Conservation (phyloP, 2,797 vertebrate species). For the Varecia variegata region DNA sequence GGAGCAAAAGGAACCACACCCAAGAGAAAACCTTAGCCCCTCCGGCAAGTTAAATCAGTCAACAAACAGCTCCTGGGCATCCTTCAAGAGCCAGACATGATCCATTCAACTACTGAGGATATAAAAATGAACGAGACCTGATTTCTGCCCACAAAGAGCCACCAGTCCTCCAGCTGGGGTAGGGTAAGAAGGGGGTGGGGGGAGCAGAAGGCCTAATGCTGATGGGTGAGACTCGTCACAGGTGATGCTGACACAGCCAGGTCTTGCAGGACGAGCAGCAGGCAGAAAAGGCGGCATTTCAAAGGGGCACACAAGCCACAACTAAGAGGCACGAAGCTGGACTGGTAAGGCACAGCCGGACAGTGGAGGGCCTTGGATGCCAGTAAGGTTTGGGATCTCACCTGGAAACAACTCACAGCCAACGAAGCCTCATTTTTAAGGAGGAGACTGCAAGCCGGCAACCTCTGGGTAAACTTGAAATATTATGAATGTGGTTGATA, state of each 20-base stretch:
- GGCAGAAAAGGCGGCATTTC: neutral
- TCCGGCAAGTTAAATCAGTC: rapidly evolving
- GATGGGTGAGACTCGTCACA: neutral
- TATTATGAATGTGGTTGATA: rapidly evolving
- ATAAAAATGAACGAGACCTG: neutral
- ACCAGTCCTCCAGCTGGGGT: neutral
- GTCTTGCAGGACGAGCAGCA: rapidly evolving
- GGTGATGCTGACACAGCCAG: rapidly evolving
- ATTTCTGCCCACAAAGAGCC: neutral
- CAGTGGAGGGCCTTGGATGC: rapidly evolving
- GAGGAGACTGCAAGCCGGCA: neutral
- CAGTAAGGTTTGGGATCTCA: too few relatives aligned
- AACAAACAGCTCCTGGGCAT: neutral
- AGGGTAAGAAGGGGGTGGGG: neutral
- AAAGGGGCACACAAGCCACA: neutral
- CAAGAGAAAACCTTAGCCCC: rapidly evolving
- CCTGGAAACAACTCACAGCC: neutral
- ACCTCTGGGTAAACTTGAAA: neutral
- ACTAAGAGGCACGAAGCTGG: too few relatives aligned
- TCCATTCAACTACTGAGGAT: neutral
- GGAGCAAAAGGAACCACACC: neutral
- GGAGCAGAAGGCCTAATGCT: rapidly evolving
- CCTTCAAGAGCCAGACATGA: neutral
- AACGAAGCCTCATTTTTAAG: neutral
- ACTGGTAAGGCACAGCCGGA: neutral